These are phyloP conservation scores for Diaphora mendica DNA, from an alignment of 2,888 invertebrate genomes.

Conservation along the genomic window DNA sequence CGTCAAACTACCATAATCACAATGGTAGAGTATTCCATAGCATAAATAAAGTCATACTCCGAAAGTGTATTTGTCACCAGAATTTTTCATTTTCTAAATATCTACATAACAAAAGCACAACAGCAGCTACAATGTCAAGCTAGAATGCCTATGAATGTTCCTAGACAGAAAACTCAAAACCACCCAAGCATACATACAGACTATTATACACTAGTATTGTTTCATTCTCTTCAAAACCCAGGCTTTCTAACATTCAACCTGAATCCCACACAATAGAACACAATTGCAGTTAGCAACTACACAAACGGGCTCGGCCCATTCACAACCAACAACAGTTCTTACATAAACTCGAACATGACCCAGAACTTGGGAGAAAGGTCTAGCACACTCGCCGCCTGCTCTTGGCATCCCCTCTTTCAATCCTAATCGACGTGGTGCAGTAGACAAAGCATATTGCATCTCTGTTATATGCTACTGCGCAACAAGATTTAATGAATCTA, in stretches of 20 bases:
- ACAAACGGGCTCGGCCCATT: conserved; percentile 42
- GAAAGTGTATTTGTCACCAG: too few relatives aligned
- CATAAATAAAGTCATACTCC: too few relatives aligned
- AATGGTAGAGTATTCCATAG: too few relatives aligned
- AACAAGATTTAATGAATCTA: conserved; percentile 35
- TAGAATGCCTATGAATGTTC: neutral
- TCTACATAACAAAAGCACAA: too few relatives aligned
- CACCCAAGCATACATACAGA: neutral
- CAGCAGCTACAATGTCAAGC: neutral
- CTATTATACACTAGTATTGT: neutral
- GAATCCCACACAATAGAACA: conserved; percentile 15
- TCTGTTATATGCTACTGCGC: conserved; percentile 64
- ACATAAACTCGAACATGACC: conserved; percentile 74
- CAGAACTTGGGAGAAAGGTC: conserved; percentile 85
- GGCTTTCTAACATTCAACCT: conserved; percentile 24
- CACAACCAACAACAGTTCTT: conserved; percentile 64
- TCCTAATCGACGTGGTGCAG: conserved; percentile 36
- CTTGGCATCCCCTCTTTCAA: conserved; percentile 30
- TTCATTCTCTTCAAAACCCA: conserved; percentile 8
- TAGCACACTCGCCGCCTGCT: conserved; percentile 52
- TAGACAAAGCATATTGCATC: conserved; percentile 60
- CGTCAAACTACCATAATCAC: too few relatives aligned
- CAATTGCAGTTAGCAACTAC: conserved; percentile 30
- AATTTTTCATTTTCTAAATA: too few relatives aligned
- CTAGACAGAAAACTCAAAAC: neutral